phyloP scores from a whole-genome alignment of 2,797 vertebrate species.

The Chloroceryle inda region DNA sequence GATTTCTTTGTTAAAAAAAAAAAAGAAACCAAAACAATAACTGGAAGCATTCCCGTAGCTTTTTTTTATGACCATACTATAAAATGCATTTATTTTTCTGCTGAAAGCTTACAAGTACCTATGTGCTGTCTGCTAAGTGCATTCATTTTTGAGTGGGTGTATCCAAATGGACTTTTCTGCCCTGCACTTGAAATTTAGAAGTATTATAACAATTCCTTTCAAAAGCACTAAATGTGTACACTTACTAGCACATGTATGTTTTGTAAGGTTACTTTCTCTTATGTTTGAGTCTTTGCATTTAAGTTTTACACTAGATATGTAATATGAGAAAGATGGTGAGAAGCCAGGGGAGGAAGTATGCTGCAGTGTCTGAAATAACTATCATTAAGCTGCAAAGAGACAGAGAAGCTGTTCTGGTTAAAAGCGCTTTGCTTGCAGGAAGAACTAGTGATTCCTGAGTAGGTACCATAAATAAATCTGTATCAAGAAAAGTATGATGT shows the following conservation, averaged over 20 bases:
- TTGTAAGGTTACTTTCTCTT: slow-evolving; percentile 27
- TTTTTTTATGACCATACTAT: not conserved
- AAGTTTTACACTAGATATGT: not conserved
- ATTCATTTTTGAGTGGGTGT: not conserved
- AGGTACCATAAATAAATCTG: slow-evolving; percentile 50
- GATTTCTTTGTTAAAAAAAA: not conserved
- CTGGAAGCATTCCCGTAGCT: not conserved
- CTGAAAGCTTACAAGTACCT: slow-evolving; percentile 24
- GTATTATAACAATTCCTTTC: not conserved
- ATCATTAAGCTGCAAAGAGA: slow-evolving; percentile 8
- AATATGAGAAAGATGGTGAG: slow-evolving; percentile 30
- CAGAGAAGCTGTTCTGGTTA: slow-evolving; percentile 37
- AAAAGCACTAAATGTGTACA: slow-evolving; percentile 13
- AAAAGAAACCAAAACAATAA: not conserved
- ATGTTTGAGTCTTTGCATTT: slow-evolving; percentile 1
- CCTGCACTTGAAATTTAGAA: slow-evolving; percentile 29
- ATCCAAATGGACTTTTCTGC: slow-evolving; percentile 5
- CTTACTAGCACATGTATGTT: not conserved
- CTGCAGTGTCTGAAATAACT: slow-evolving; percentile 54
- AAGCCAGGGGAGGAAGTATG: slow-evolving; percentile 11
- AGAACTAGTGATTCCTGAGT: slow-evolving; percentile 29
- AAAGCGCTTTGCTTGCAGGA: slow-evolving; percentile 50
- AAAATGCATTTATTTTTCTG: slow-evolving; percentile 17
- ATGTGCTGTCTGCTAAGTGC: slow-evolving; percentile 25
- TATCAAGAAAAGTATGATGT: slow-evolving; percentile 29